phyloP scores from a whole-genome alignment of 2,797 vertebrate genomes.

The Balearica regulorum region DNA sequence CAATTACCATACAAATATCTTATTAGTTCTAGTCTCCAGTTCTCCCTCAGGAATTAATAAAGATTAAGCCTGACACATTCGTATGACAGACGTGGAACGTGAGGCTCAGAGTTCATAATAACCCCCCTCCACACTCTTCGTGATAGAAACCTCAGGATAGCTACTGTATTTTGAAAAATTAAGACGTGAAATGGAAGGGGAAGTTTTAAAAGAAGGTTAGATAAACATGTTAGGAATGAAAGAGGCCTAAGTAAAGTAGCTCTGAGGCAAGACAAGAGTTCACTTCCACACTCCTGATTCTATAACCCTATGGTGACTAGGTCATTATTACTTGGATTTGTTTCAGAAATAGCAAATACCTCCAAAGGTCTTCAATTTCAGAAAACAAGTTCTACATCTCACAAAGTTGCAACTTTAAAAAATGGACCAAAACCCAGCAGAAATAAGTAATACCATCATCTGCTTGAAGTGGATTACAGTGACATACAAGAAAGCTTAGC shows the following conservation, averaged over 20 bases:
- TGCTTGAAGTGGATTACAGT: background rate
- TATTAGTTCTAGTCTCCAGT: background rate
- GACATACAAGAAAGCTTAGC: background rate
- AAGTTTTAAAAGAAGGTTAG: background rate
- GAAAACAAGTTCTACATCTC: background rate
- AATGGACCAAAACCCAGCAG: background rate
- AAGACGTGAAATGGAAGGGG: background rate
- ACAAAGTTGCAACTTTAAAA: background rate
- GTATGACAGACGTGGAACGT: background rate
- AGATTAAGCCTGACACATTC: slow-evolving; percentile 15
- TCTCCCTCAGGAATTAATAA: background rate
- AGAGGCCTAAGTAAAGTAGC: background rate
- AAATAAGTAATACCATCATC: background rate
- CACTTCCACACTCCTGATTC: background rate
- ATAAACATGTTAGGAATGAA: background rate
- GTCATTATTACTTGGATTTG: background rate
- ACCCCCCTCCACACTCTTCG: background rate
- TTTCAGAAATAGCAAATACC: background rate
- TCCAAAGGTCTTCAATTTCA: background rate
- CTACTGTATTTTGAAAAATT: background rate
- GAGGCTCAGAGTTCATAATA: background rate
- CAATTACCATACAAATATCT: slow-evolving; percentile 29
- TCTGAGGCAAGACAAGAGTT: background rate
- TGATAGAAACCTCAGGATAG: background rate
- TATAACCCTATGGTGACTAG: background rate